These are phyloP conservation scores for Agapostemon virescens DNA, from an alignment of 2,888 invertebrate genomes.

Conservation along the genomic window DNA sequence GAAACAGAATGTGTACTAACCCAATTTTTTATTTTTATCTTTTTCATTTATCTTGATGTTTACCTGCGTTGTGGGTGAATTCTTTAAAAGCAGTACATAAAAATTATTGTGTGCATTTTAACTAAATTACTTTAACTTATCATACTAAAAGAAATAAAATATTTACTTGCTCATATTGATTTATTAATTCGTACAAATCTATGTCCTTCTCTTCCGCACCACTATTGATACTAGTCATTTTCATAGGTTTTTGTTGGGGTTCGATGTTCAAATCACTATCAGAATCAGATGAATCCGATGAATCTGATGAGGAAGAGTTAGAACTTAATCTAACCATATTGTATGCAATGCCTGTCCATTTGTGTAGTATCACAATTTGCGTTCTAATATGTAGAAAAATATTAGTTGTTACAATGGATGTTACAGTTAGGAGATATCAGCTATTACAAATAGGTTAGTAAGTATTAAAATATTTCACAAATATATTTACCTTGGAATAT, in stretches of 20 bases:
- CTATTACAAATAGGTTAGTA: constrained; percentile 9
- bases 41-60: background rate
- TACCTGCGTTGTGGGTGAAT: background rate
- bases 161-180: constrained; percentile 38
- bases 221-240: background rate
- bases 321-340: constrained; percentile 48
- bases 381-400: constrained; percentile 57
- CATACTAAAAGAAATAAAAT: background rate
- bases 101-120: background rate
- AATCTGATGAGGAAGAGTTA: constrained; percentile 56
- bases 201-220: background rate
- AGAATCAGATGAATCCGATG: constrained; percentile 54
- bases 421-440: background rate
- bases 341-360: constrained; percentile 55
- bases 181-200: constrained; percentile 8
- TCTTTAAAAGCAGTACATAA: constrained; percentile 9
- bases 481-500: constrained; percentile 48
- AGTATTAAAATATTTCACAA: background rate
- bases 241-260: constrained; percentile 18
- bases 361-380: constrained; percentile 45
- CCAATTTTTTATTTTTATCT: background rate
- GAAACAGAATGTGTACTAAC: background rate
- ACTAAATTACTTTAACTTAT: background rate
- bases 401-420: constrained; percentile 11
- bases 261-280: constrained; percentile 49